Percentiles rank a stretch among this genome's conserved stretches.
Conservation (phyloP, 1,140 invertebrate species). For the Zaprionus ornatus region DNA sequence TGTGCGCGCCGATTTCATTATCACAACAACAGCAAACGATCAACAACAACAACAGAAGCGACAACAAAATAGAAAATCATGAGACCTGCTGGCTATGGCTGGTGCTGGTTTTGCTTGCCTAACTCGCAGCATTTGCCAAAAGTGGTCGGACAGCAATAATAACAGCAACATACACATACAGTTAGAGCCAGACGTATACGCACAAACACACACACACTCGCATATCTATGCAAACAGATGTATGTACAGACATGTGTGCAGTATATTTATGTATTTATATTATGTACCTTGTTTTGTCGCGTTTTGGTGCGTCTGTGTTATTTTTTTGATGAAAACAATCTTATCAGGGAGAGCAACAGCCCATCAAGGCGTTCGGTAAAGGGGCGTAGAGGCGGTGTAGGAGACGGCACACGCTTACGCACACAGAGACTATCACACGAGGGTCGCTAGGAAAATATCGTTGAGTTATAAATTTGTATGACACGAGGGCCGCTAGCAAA, state of each 20-base stretch:
- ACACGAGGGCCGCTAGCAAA: constrained; percentile 16
- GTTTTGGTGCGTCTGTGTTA: constrained; percentile 43
- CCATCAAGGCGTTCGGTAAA: constrained; percentile 12
- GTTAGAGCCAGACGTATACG: constrained; percentile 40
- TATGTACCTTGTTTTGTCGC: constrained; percentile 42
- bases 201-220: not conserved
- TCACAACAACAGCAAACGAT: constrained; percentile 45
- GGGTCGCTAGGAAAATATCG: constrained; percentile 14
- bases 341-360: constrained; percentile 54
- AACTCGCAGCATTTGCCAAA: constrained; percentile 47
- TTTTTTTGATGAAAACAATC: constrained; percentile 55
- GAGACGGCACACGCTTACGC: not conserved
- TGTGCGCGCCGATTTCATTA: constrained; percentile 73
- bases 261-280: constrained; percentile 39
- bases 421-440: not conserved
- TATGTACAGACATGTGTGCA: constrained; percentile 1
- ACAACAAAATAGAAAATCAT: constrained; percentile 49
- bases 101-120: constrained; percentile 17
- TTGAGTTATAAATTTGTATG: constrained; percentile 8
- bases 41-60: constrained; percentile 25
- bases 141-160: constrained; percentile 40
- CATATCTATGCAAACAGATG: not conserved
- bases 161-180: constrained; percentile 39
- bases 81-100: constrained; percentile 34
- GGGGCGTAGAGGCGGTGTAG: not conserved